phyloP scores from a whole-genome alignment of 2,888 invertebrate genomes.

The Stegophylla sp. region DNA sequence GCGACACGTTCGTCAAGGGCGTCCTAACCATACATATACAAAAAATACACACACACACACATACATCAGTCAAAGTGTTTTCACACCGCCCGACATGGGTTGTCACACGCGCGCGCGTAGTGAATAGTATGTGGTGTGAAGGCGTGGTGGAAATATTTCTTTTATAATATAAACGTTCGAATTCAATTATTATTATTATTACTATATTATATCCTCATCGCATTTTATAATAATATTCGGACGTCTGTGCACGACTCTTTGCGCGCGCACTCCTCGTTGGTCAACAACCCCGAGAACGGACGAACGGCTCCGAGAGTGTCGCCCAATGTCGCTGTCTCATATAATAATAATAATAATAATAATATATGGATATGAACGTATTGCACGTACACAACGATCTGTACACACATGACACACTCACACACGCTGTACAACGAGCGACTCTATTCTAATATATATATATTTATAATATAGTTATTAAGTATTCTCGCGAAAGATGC shows the following conservation, averaged over 20 bases:
- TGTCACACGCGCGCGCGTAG: slow-evolving; percentile 25
- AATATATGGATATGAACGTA: neutral
- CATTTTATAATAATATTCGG: slow-evolving; percentile 19
- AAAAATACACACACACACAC: too few species aligned
- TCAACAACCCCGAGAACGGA: slow-evolving; percentile 48
- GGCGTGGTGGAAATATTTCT: slow-evolving; percentile 31
- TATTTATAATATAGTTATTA: slow-evolving; percentile 8
- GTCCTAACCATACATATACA: slow-evolving; percentile 38
- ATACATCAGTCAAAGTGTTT: slow-evolving; percentile 27
- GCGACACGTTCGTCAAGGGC: slow-evolving; percentile 17
- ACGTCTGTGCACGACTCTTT: slow-evolving; percentile 32
- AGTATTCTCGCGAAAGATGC: slow-evolving; percentile 5
- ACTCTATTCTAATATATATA: too few species aligned
- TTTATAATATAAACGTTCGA: neutral
- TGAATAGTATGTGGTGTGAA: neutral
- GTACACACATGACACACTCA: neutral
- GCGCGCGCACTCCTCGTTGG: slow-evolving; percentile 41
- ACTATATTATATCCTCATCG: slow-evolving; percentile 15
- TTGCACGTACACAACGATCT: neutral
- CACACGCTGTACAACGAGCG: neutral
- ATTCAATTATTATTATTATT: slow-evolving; percentile 27
- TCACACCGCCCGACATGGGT: slow-evolving; percentile 13
- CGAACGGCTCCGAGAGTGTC: slow-evolving; percentile 14
- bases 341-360: too few species aligned
- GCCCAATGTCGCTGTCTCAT: slow-evolving; percentile 7